Percentiles rank a stretch among this genome's conserved stretches.
Conservation (phyloP, 2,797 vertebrate genomes). For the Poecilia gillii region DNA sequence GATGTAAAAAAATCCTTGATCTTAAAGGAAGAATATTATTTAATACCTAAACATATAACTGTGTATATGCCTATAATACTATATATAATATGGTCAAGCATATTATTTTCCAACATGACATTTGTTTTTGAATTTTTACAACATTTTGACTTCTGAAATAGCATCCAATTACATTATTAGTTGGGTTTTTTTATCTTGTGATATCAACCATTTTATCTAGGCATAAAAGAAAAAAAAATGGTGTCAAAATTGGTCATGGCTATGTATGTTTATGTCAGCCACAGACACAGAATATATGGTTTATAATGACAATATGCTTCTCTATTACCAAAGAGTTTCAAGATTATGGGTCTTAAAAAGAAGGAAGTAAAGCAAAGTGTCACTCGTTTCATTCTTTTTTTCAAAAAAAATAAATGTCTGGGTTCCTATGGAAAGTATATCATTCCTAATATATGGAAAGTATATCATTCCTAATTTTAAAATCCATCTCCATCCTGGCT, state of each 20-base stretch:
- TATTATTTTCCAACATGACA: not conserved
- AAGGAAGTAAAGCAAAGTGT: slow-evolving; percentile 39
- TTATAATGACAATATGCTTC: slow-evolving; percentile 21
- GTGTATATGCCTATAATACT: not conserved
- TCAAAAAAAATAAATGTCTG: slow-evolving; percentile 40
- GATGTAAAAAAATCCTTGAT: not conserved
- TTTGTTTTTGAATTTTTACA: not conserved
- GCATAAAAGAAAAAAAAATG: slow-evolving; percentile 34
- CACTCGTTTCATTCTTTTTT: slow-evolving; percentile 36
- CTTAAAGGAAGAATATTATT: not conserved
- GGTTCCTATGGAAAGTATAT: slow-evolving; percentile 58
- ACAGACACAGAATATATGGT: slow-evolving; percentile 14
- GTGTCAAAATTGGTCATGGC: slow-evolving; percentile 22
- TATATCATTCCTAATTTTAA: slow-evolving; percentile 36
- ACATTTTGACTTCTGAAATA: not conserved
- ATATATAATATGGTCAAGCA: not conserved
- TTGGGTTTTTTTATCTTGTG: not conserved
- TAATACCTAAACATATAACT: not conserved
- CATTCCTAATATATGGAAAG: slow-evolving; percentile 37
- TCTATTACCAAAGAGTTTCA: slow-evolving; percentile 10
- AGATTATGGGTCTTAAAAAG: slow-evolving; percentile 51
- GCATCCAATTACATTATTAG: not conserved
- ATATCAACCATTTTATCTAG: not conserved
- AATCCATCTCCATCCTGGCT: slow-evolving; percentile 33
- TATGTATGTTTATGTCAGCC: slow-evolving; percentile 20